A percentile compares a stretch with the other conserved stretches of the same genome.
Conservation (phyloP, 1,140 invertebrate species). For the Papilio polytes region DNA sequence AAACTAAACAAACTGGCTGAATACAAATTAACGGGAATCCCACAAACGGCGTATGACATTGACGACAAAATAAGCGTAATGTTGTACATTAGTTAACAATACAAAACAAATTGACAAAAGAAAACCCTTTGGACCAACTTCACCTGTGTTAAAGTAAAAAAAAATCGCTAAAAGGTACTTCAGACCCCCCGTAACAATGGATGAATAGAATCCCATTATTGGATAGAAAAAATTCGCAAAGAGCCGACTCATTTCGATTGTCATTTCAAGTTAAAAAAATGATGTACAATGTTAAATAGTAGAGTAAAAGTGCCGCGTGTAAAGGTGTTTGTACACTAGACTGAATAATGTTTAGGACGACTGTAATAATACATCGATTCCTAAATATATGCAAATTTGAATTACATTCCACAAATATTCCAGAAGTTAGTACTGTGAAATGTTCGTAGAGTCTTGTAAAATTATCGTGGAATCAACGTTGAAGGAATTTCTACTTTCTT, state of each 20-base stretch:
- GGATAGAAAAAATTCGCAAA: slow-evolving; percentile 57
- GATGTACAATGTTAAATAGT: slow-evolving; percentile 53
- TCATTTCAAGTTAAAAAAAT: slow-evolving; percentile 59
- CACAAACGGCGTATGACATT: slow-evolving; percentile 8
- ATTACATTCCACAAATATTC: no score
- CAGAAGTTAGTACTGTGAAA: no score
- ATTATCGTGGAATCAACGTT: no score
- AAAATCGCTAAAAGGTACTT: slow-evolving; percentile 58
- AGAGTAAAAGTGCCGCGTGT: slow-evolving; percentile 47
- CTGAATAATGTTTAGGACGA: neutral
- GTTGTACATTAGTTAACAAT: slow-evolving; percentile 36
- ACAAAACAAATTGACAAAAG: slow-evolving; percentile 45
- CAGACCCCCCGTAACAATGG: slow-evolving; percentile 68
- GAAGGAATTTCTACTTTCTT: no score
- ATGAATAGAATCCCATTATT: slow-evolving; percentile 57
- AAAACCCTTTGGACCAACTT: slow-evolving; percentile 51
- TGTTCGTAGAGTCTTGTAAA: no score
- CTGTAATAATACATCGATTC: neutral
- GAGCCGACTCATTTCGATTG: slow-evolving; percentile 55
- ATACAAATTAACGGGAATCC: neutral
- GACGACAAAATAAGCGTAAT: slow-evolving; percentile 39
- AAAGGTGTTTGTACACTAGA: slow-evolving; percentile 18
- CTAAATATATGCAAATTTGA: no score
- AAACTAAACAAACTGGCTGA: neutral
- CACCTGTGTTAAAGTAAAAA: slow-evolving; percentile 60